Conservation (phyloP, 2,113 vertebrate species). For the Paramisgurnus dabryanus region DNA sequence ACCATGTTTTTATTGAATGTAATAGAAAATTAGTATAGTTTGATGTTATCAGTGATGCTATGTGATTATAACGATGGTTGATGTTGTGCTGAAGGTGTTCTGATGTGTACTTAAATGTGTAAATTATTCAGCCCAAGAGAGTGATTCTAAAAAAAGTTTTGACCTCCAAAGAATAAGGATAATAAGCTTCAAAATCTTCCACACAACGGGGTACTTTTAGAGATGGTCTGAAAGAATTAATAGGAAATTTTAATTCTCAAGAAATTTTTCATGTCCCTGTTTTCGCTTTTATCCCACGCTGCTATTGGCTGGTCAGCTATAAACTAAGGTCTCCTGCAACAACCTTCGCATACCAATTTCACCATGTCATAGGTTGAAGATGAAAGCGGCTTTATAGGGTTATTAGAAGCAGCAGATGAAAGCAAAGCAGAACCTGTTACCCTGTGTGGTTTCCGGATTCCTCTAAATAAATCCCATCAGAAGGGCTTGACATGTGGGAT, state of each 20-base stretch:
- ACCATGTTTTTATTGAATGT: background rate
- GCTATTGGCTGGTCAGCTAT: constrained; percentile 27
- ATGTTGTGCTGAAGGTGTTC: background rate
- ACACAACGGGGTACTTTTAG: constrained; percentile 14
- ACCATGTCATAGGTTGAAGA: constrained; percentile 20
- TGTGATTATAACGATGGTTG: background rate
- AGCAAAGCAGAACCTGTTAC: constrained; percentile 20
- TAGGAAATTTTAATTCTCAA: constrained; percentile 21
- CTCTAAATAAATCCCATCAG: background rate
- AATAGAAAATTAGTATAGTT: background rate
- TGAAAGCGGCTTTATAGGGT: constrained; percentile 20
- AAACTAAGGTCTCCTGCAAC: background rate
- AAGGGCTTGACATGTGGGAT: background rate
- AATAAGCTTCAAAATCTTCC: constrained; percentile 16
- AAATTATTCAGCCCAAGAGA: background rate
- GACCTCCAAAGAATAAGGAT: constrained; percentile 12
- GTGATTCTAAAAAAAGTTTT: background rate
- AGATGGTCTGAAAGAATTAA: constrained; percentile 8
- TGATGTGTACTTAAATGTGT: background rate
- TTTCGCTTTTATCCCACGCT: constrained; percentile 23
- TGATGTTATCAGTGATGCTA: background rate
- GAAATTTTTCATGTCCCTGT: background rate
- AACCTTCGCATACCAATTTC: constrained; percentile 25
- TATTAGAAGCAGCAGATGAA: constrained; percentile 25
- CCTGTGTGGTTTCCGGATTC: background rate